A percentile compares a stretch with the other conserved stretches of the same genome.
Evolutionary conservation across 2,888 invertebrate species (phyloP).

Genomic region (Drosophila mimica): DNA sequence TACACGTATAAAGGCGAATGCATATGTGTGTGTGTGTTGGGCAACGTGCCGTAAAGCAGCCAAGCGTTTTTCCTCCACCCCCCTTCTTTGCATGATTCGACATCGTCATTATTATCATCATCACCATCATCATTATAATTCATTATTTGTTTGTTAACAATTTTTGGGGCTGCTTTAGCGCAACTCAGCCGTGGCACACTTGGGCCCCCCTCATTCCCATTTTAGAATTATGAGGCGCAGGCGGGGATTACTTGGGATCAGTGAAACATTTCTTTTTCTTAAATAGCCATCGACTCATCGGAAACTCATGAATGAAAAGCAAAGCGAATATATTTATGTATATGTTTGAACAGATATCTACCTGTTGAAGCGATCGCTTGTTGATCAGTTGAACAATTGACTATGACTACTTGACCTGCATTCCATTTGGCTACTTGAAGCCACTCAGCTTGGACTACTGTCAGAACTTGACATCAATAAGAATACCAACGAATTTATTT

Average conservation of each 20-base stretch:
- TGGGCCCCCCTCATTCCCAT: background rate
- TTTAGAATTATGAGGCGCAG: background rate
- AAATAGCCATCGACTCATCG: constrained; percentile 14
- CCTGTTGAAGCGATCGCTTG: constrained; percentile 56
- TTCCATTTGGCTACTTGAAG: constrained; percentile 41
- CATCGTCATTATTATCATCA: constrained; percentile 35
- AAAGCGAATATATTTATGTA: background rate
- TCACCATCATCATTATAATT: constrained; percentile 33
- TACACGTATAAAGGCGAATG: background rate
- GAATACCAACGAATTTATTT: constrained; percentile 1
- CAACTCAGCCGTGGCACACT: constrained; percentile 15
- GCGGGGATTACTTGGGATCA: constrained; percentile 28
- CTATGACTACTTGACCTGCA: constrained; percentile 62
- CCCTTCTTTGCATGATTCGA: constrained; percentile 20
- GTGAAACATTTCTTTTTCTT: constrained; percentile 13
- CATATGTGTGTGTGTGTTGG: constrained; percentile 25
- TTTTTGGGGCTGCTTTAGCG: constrained; percentile 26
- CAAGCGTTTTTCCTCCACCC: constrained; percentile 27
- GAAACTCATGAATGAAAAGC: constrained; percentile 47
- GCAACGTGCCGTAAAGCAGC: constrained; percentile 48
- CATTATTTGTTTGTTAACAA: constrained; percentile 50
- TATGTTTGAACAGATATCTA: constrained; percentile 32
- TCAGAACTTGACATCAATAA: constrained; percentile 60
- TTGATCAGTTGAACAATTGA: constrained; percentile 46
- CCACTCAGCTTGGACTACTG: constrained; percentile 46